A percentile compares a stretch with the other conserved stretches of the same genome.
These are phyloP conservation scores for Pagrus major DNA, from an alignment of 2,113 vertebrate species.

Conservation along the genomic window DNA sequence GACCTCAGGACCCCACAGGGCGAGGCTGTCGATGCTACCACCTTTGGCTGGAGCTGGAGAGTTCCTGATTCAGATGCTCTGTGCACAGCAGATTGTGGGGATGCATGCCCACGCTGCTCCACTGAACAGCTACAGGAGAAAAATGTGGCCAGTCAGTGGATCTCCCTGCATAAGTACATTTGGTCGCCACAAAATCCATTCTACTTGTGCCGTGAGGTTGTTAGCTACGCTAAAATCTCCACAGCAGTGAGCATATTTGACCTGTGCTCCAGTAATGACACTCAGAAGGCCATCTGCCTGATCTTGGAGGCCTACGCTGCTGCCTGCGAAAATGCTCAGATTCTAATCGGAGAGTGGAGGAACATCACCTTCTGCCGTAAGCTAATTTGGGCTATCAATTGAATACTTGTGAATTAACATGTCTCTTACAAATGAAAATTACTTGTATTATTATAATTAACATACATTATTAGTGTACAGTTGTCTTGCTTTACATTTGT, in stretches of 20 bases:
- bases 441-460: too few relatives aligned
- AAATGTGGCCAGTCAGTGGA: conserved; percentile 46
- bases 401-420: not conserved
- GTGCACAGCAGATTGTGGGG: conserved; percentile 27
- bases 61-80: conserved; percentile 8
- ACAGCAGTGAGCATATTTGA: conserved; percentile 73
- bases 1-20: conserved; percentile 34
- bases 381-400: conserved; percentile 31
- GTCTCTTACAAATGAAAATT: not conserved
- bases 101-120: conserved; percentile 22
- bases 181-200: conserved; percentile 62
- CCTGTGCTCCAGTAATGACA: conserved; percentile 63
- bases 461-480: not conserved
- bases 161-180: not conserved
- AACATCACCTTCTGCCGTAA: conserved; percentile 74
- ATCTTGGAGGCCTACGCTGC: conserved; percentile 67
- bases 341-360: conserved; percentile 68
- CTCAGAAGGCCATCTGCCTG: conserved; percentile 40
- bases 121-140: conserved; percentile 27
- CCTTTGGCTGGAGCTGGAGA: conserved; percentile 46
- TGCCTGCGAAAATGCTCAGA: conserved; percentile 60
- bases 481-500: not conserved
- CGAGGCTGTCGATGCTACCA: not conserved
- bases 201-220: conserved; percentile 32
- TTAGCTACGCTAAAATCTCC: conserved; percentile 59